Conservation (phyloP, 2,888 invertebrate genomes). For the Minunthozetes semirufus region DNA sequence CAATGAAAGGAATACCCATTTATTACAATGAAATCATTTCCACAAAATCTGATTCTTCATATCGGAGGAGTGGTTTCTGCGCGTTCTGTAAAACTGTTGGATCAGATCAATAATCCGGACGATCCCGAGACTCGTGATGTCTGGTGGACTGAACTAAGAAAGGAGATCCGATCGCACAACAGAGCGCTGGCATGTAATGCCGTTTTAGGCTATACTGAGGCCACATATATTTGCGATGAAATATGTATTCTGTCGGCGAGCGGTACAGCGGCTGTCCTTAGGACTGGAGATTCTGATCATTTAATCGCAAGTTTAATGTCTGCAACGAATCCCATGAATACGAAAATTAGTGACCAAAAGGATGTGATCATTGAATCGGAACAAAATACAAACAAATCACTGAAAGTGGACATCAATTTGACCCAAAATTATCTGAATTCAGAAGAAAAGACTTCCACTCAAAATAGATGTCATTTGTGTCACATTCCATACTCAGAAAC, state of each 20-base stretch:
- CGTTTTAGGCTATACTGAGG: slow-evolving; percentile 86
- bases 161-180: slow-evolving; percentile 90
- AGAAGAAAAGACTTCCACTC: background rate
- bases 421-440: slow-evolving; percentile 19
- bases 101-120: slow-evolving; percentile 68
- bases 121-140: slow-evolving; percentile 85
- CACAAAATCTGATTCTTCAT: slow-evolving; percentile 76
- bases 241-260: slow-evolving; percentile 87
- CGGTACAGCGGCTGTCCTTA: slow-evolving; percentile 79
- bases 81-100: slow-evolving; percentile 72
- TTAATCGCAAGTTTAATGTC: slow-evolving; percentile 30
- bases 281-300: slow-evolving; percentile 39
- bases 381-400: slow-evolving; percentile 35
- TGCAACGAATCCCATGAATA: slow-evolving; percentile 30
- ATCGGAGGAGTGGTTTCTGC: slow-evolving; percentile 80
- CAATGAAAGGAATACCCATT: slow-evolving; percentile 73
- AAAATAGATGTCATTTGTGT: slow-evolving; percentile 55
- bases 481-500: slow-evolving; percentile 77
- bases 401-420: slow-evolving; percentile 40
- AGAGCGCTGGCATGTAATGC: slow-evolving; percentile 86
- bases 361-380: slow-evolving; percentile 13
- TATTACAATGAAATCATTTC: slow-evolving; percentile 81
- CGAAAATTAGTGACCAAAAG: slow-evolving; percentile 3
- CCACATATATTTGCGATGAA: slow-evolving; percentile 87
- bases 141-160: slow-evolving; percentile 95